Percentiles rank a stretch among this genome's conserved stretches.
phyloP scores from a whole-genome alignment of 2,888 invertebrate species.

The Cheilosia grossa region DNA sequence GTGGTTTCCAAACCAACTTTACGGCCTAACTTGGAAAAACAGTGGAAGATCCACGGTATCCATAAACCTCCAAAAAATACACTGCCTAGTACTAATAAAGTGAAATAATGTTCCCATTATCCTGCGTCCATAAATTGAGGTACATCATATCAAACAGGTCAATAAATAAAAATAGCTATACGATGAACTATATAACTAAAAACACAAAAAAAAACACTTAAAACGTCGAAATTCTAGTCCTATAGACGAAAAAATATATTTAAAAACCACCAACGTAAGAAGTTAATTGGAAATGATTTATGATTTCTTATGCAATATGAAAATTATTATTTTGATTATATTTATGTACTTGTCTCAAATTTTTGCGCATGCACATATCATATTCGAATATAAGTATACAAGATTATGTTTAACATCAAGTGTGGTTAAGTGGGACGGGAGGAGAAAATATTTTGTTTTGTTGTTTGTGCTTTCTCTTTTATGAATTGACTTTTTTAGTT shows the following conservation, averaged over 20 bases:
- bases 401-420: conserved; percentile 51
- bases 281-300: conserved; percentile 8
- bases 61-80: no score
- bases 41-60: no score
- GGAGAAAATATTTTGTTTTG: conserved; percentile 44
- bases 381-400: conserved; percentile 22
- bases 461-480: conserved; percentile 66
- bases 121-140: no score
- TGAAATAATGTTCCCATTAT: no score
- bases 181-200: no score
- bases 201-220: no score
- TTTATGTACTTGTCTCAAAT: conserved; percentile 22
- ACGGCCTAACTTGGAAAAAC: no score
- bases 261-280: not conserved
- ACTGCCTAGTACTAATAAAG: no score
- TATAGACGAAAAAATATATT: not conserved
- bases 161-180: no score
- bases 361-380: conserved; percentile 50
- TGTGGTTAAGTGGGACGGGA: conserved; percentile 19
- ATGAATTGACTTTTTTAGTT: not conserved
- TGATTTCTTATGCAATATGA: conserved; percentile 10
- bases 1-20: no score
- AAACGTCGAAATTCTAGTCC: no score
- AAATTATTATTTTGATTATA: conserved; percentile 1
- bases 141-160: no score